Evolutionary conservation across 2,113 vertebrate species (phyloP).

Genomic region (Azemiops feae): DNA sequence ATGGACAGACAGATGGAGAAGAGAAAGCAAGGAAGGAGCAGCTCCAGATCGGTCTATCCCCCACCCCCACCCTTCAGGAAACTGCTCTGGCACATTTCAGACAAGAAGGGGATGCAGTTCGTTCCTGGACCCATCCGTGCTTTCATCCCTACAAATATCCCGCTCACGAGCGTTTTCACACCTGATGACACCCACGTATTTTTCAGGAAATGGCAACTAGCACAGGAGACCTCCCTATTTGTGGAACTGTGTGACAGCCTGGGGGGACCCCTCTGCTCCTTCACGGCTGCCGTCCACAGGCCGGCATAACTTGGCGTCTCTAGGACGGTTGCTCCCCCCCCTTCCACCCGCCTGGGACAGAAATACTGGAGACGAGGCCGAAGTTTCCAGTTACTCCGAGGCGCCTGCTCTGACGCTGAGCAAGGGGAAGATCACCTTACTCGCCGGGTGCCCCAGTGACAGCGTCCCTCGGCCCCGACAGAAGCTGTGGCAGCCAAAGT

Average conservation of each 20-base stretch:
- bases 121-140: background rate
- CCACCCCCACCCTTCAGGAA: background rate
- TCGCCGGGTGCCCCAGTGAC: background rate
- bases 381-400: slow-evolving; percentile 41
- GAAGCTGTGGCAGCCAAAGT: background rate
- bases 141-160: too few relatives aligned
- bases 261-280: background rate
- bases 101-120: background rate
- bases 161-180: background rate
- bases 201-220: background rate
- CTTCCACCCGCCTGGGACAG: background rate
- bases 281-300: background rate
- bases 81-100: background rate
- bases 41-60: background rate
- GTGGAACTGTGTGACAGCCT: background rate
- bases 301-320: background rate
- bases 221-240: background rate
- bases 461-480: background rate
- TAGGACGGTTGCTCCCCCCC: background rate
- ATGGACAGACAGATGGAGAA: too few relatives aligned
- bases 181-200: background rate
- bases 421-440: background rate
- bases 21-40: background rate
- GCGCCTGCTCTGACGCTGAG: background rate
- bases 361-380: background rate